These are phyloP conservation scores for Microcebus tavaratra DNA, from an alignment of 2,113 vertebrate genomes.

Conservation along the genomic window DNA sequence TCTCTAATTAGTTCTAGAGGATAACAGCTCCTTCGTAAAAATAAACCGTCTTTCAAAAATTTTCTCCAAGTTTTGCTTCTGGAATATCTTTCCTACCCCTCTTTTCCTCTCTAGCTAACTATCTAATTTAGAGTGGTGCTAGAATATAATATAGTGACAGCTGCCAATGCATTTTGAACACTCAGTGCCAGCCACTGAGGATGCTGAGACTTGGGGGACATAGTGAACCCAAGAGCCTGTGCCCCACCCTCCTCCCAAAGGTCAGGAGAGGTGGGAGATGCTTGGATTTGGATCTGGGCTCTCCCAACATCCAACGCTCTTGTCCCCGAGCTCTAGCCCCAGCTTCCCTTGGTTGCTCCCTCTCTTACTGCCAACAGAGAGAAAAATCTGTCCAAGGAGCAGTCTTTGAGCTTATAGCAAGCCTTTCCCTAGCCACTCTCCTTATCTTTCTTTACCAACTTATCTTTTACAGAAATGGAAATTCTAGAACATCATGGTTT, in stretches of 20 bases:
- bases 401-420: not conserved
- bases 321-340: not conserved
- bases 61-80: slow-evolving; percentile 32
- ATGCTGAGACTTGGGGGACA: not conserved
- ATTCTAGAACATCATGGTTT: not conserved
- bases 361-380: not conserved
- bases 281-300: not conserved
- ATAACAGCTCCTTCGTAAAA: slow-evolving; percentile 60
- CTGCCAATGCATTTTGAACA: not conserved
- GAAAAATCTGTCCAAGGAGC: not conserved
- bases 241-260: not conserved
- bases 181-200: not conserved
- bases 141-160: not conserved
- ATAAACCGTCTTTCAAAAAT: slow-evolving; percentile 41
- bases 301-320: not conserved
- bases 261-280: not conserved
- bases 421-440: not conserved
- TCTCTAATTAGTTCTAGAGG: slow-evolving; percentile 73
- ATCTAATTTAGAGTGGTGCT: not conserved
- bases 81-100: not conserved
- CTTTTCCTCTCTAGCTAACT: not conserved
- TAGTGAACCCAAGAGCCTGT: not conserved
- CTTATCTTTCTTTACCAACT: not conserved
- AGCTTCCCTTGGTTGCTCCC: not conserved
- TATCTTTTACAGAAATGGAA: not conserved